phyloP scores from a whole-genome alignment of 2,888 invertebrate genomes.

The Caenorhabditis japonica region DNA sequence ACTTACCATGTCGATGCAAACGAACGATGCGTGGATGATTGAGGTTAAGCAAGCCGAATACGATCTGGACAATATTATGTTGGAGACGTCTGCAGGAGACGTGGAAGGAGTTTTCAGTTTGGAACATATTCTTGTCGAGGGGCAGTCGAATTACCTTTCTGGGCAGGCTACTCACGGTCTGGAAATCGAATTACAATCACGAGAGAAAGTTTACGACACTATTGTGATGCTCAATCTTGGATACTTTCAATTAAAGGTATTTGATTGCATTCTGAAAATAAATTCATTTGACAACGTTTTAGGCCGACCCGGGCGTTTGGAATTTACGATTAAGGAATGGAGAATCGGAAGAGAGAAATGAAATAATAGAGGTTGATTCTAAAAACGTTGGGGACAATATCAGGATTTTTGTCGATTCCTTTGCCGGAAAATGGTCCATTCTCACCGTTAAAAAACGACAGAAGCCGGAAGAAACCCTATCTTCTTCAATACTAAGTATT shows the following conservation, averaged over 20 bases:
- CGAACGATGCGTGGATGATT: conserved; percentile 85
- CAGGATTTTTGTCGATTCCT: conserved; percentile 18
- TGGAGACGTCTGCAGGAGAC: conserved; percentile 86
- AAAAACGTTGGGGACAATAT: not conserved
- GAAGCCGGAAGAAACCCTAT: not conserved
- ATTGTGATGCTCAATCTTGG: conserved; percentile 99
- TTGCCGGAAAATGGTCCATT: conserved; percentile 18
- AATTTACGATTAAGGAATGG: conserved; percentile 89
- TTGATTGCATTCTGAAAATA: not conserved
- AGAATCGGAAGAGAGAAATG: conserved; percentile 92
- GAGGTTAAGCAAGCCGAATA: conserved; percentile 84
- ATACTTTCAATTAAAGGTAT: conserved; percentile 88
- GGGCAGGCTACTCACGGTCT: conserved; percentile 19
- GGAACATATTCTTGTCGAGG: conserved; percentile 93
- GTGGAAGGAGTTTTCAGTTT: conserved; percentile 90
- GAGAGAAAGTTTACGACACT: conserved; percentile 81
- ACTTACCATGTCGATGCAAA: conserved; percentile 84
- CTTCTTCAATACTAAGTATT: not conserved
- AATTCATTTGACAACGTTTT: conserved; percentile 12
- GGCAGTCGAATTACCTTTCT: conserved; percentile 89
- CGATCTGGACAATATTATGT: conserved; percentile 91
- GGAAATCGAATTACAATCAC: conserved; percentile 13
- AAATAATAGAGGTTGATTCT: conserved; percentile 80
- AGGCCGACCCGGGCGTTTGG: conserved; percentile 96
- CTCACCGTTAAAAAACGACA: conserved; percentile 3